Base-by-base conservation (phyloP, 2,797 vertebrate genomes). In the Bovichtus diacanthus region DNA sequence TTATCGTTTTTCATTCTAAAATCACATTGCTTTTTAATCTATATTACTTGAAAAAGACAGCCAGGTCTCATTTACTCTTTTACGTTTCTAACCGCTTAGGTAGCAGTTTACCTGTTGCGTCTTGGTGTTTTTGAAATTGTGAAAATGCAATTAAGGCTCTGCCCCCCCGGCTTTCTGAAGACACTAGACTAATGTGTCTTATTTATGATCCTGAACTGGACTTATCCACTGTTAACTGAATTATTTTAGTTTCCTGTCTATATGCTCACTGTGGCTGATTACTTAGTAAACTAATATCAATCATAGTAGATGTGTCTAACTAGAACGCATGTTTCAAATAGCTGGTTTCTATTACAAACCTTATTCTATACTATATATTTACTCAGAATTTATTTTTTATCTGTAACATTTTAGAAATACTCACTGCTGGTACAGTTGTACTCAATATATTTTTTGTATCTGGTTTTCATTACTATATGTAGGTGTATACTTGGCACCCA, bases 391-490 rank as follows among this genome's bases (percentile, higher is more conserved):
- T 96, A 96, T 96, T 97, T 96, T 96, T 96, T 95, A 94, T 96
- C 96, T 95, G 94, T 95, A 94, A 96, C 96, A 94, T 93, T 94
- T 94, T 96, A 97, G 96, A 95, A 96, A 96, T 95, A 96, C 95
- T 96, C 95, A 97, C 98, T 99, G 98, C 98, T 99, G 98, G 97
- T 95, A 96, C 98, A 99, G 98, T 99, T 95, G 96, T 97, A 96
- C 95, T 96, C 95, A 91, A 95, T 95, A 93, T 95, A 93, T 95
- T 94, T 93, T 94, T 88, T 93, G 92, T 94, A 93, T 89, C 90
- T 86, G 83, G 87, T 93, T 94, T 92, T 86, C 88, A 88, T 88
- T 77, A 85, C 81, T 92, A 70, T 91, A 93, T 93, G 92, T 95
- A 80, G 87, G 79, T 91, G 75, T 87, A 86, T 76, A 94, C 89